phyloP scores from a whole-genome alignment of 2,888 invertebrate species.

The Metallyticus violacea region DNA sequence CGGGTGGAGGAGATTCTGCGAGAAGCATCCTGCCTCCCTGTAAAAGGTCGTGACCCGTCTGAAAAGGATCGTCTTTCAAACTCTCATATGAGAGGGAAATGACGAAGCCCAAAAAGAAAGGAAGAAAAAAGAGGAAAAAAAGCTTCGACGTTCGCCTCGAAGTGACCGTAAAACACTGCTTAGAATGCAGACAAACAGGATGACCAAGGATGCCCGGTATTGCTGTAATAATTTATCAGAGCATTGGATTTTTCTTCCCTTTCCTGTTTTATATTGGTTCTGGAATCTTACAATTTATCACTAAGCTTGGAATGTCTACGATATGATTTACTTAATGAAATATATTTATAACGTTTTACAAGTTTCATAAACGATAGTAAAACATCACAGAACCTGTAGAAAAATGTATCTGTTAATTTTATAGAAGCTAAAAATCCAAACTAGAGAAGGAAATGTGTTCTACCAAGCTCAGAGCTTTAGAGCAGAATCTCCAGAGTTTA shows the following conservation, averaged over 20 bases:
- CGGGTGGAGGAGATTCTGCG: not conserved
- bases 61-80: not conserved
- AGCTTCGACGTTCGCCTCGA: not conserved
- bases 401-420: no score
- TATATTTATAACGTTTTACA: no score
- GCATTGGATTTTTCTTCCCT: not conserved
- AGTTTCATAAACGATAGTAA: no score
- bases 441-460: no score
- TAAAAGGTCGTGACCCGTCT: not conserved
- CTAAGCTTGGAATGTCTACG: no score
- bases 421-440: no score
- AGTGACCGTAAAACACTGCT: not conserved
- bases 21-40: no score
- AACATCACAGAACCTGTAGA: no score
- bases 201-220: not conserved
- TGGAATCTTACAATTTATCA: not conserved
- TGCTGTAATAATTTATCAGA: not conserved
- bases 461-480: no score
- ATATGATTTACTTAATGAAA: no score
- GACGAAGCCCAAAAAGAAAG: no score
- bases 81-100: not conserved
- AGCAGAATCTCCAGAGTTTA: no score
- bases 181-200: not conserved
- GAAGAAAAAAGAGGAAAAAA: not conserved
- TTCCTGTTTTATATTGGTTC: not conserved